Conservation (phyloP, 2,113 vertebrate genomes). For the Bolborhynchus lineola region DNA sequence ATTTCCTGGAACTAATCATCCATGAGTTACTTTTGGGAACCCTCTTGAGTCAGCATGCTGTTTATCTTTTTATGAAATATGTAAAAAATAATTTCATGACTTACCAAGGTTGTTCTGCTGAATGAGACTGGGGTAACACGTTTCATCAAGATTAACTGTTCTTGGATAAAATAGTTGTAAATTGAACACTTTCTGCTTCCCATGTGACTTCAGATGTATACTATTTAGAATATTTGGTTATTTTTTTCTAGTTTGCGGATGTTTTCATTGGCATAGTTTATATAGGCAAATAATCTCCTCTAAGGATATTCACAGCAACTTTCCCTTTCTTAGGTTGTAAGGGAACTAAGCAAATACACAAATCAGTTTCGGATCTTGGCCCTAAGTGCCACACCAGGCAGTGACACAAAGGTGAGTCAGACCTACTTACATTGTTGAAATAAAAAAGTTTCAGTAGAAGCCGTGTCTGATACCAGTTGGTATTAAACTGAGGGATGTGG, state of each 20-base stretch:
- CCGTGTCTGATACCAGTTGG: not conserved
- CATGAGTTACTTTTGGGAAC: not conserved
- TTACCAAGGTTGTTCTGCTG: not conserved
- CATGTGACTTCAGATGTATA: not conserved
- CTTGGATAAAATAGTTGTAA: not conserved
- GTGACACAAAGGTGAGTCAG: slow-evolving; percentile 84
- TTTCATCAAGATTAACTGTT: not conserved
- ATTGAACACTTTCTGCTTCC: not conserved
- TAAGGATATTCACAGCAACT: not conserved
- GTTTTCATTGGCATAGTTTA: not conserved
- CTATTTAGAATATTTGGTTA: not conserved
- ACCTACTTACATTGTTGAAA: rapidly evolving
- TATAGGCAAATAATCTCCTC: not conserved
- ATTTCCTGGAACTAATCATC: not conserved
- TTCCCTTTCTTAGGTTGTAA: slow-evolving; percentile 80
- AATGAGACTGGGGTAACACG: not conserved
- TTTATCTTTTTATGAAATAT: not conserved
- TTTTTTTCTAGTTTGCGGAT: not conserved
- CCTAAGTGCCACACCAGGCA: slow-evolving; percentile 93
- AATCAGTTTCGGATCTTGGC: slow-evolving; percentile 89
- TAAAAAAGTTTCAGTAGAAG: rapidly evolving
- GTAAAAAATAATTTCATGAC: not conserved
- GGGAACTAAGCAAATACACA: slow-evolving; percentile 85
- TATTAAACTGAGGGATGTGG: not conserved
- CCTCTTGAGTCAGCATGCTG: not conserved